phyloP scores from a whole-genome alignment of 1,140 invertebrate genomes.

The Sitophilus oryzae region DNA sequence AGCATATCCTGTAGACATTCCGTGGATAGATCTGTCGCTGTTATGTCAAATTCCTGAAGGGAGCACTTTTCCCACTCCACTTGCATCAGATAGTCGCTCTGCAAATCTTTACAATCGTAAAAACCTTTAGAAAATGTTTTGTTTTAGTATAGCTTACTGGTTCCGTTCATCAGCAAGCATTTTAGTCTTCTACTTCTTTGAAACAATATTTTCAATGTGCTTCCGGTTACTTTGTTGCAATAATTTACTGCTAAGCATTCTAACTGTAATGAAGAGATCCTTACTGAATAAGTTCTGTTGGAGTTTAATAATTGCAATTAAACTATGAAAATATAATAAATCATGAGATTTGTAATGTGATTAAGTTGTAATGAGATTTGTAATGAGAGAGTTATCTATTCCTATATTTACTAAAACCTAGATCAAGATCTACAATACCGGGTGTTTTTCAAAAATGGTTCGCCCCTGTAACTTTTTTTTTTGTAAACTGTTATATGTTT shows the following conservation, averaged over 20 bases:
- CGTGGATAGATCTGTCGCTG: constrained; percentile 89
- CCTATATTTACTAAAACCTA: too few species aligned
- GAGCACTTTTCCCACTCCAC: constrained; percentile 97
- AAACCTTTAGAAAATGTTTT: too few species aligned
- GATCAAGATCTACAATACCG: too few species aligned
- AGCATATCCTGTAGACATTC: constrained; percentile 93
- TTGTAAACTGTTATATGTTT: too few species aligned
- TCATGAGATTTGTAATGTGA: background rate
- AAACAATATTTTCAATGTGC: constrained; percentile 91
- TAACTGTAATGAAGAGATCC: constrained; percentile 72
- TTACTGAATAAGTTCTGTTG: background rate
- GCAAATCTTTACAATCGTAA: constrained; percentile 57
- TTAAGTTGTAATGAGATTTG: too few species aligned
- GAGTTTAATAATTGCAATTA: background rate
- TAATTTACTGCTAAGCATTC: constrained; percentile 96
- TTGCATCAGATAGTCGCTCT: constrained; percentile 85
- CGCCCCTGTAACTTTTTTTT: too few species aligned
- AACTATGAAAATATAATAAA: background rate
- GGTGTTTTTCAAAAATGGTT: too few species aligned
- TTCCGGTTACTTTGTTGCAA: constrained; percentile 94
- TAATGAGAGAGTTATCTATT: too few species aligned
- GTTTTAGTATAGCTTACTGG: constrained; percentile 76
- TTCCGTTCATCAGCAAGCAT: constrained; percentile 93
- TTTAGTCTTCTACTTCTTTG: constrained; percentile 88
- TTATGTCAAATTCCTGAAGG: constrained; percentile 92